Evolutionary conservation across 2,888 invertebrate species (phyloP).

Genomic region (Charanyca ferruginea): DNA sequence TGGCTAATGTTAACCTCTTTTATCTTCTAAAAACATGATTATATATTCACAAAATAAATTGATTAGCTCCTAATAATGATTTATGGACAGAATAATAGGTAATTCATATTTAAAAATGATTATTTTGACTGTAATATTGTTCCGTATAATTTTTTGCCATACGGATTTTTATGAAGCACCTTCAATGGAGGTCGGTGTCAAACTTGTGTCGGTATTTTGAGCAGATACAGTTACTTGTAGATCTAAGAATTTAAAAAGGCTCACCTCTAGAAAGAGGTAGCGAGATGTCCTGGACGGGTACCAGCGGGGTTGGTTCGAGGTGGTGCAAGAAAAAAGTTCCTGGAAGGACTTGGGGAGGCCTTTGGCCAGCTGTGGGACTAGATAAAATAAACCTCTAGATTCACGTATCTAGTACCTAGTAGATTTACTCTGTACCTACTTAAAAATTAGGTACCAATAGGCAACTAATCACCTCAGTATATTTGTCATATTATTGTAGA

Average conservation of each 20-base stretch:
- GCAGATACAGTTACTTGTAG: background rate
- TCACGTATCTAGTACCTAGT: no score
- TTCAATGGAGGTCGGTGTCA: constrained; percentile 74
- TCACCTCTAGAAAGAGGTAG: background rate
- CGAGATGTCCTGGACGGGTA: no score
- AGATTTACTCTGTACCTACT: no score
- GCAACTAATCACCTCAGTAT: background rate
- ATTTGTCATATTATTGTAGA: background rate
- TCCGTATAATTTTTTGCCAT: constrained; percentile 22
- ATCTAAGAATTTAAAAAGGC: background rate
- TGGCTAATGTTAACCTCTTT: background rate
- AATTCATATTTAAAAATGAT: constrained; percentile 23
- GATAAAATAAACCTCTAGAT: no score
- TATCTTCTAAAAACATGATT: background rate
- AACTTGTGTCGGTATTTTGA: constrained; percentile 53
- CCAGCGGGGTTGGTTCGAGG: no score
- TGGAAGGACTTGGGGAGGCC: no score
- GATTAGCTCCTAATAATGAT: background rate
- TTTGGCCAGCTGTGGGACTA: no score
- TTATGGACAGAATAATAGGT: constrained; percentile 3
- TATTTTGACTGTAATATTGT: constrained; percentile 26
- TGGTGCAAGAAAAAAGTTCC: no score
- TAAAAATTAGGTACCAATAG: background rate
- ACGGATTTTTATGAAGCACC: constrained; percentile 6
- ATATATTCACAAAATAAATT: background rate